These are phyloP conservation scores for Ahaetulla prasina DNA, from an alignment of 2,113 vertebrate species.

Conservation along the genomic window DNA sequence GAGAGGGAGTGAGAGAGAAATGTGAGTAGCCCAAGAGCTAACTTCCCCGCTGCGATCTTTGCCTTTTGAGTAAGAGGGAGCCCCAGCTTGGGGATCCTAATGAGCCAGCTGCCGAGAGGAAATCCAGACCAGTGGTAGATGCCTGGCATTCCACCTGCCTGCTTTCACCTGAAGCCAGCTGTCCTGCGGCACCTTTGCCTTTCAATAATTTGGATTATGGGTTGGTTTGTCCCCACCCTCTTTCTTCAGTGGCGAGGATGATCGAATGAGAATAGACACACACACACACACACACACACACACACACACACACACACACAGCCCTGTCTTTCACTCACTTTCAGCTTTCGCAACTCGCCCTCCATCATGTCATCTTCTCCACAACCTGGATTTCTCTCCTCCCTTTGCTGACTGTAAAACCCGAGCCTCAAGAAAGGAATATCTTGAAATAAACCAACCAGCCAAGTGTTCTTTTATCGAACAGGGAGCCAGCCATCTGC, in stretches of 20 bases:
- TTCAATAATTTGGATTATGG: conserved; percentile 96
- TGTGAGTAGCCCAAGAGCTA: conserved; percentile 94
- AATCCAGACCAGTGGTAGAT: conserved; percentile 73
- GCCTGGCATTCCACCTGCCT: conserved; percentile 88
- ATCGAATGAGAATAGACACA: background rate
- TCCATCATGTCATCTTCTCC: conserved; percentile 20
- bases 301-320: conserved; percentile 20
- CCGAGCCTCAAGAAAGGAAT: conserved; percentile 29
- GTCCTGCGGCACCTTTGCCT: conserved; percentile 80
- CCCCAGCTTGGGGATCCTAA: conserved; percentile 87
- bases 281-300: conserved; percentile 24
- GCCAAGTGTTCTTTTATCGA: conserved; percentile 9
- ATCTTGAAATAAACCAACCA: conserved; percentile 38
- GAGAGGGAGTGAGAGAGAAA: conserved; percentile 76
- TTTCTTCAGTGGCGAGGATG: conserved; percentile 47
- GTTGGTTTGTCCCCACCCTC: conserved; percentile 82
- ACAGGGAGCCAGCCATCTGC: conserved; percentile 49
- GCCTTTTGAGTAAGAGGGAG: conserved; percentile 96
- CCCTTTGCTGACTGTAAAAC: conserved; percentile 27
- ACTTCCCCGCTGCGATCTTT: conserved; percentile 98
- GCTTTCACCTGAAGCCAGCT: conserved; percentile 87
- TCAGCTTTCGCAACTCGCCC: conserved; percentile 40
- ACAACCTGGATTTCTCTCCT: conserved; percentile 40
- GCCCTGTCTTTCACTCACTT: conserved; percentile 32
- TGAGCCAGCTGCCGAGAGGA: conserved; percentile 92